Percentiles rank a stretch among this genome's conserved stretches.
Conservation (phyloP, 1,140 invertebrate genomes). For the Bombus fervidus region DNA sequence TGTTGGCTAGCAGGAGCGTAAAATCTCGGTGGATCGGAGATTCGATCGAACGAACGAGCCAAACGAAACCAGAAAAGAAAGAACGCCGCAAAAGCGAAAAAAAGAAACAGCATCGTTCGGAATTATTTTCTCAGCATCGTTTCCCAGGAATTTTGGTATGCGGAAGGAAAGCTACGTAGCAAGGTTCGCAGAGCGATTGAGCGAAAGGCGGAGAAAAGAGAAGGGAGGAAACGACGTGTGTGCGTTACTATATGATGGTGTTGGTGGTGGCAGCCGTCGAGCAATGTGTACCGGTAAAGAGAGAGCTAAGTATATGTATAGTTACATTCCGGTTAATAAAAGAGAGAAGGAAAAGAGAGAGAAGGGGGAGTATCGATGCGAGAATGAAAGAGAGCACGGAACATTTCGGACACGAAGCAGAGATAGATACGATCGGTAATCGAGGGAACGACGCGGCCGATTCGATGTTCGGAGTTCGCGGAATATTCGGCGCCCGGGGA, state of each 20-base stretch:
- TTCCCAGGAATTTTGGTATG: slow-evolving; percentile 75
- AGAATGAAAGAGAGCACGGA: slow-evolving; percentile 32
- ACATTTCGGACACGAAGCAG: slow-evolving; percentile 26
- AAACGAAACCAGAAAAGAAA: background rate
- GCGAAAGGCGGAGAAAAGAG: slow-evolving; percentile 36
- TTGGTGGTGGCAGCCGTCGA: background rate
- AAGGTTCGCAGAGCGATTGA: slow-evolving; percentile 43
- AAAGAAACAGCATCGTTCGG: slow-evolving; percentile 59
- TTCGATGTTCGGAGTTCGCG: background rate
- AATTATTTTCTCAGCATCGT: slow-evolving; percentile 68
- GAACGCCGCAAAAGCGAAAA: slow-evolving; percentile 10
- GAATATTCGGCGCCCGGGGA: background rate
- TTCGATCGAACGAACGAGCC: background rate
- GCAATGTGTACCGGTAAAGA: background rate
- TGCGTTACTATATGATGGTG: background rate
- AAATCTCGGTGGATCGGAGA: background rate
- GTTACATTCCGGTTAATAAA: background rate
- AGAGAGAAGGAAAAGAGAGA: background rate
- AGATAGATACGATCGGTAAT: slow-evolving; percentile 4
- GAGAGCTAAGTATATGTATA: background rate
- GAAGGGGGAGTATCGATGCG: background rate
- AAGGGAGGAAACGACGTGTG: background rate
- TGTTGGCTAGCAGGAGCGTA: slow-evolving; percentile 8
- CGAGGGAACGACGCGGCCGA: background rate
- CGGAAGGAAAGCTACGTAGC: slow-evolving; percentile 75